Evolutionary conservation across 2,797 vertebrate genomes (phyloP), one percentile per base, ranked within the genome.

Genomic region (Trachurus trachurus): DNA sequence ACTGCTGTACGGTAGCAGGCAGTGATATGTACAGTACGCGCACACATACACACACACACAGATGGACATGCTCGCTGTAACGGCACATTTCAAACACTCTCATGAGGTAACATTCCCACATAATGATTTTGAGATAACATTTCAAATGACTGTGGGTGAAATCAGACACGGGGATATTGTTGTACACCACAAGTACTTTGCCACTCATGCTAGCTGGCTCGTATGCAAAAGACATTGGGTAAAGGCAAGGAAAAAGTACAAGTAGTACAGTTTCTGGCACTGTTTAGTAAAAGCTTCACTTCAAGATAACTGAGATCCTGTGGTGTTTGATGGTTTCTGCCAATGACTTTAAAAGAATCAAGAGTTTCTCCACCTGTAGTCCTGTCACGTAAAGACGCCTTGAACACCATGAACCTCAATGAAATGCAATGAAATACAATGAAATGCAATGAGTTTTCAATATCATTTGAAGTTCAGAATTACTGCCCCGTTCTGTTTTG

Each of bases 81-180:
- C 29, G 52, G 79, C 79, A 75, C 78, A 17, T 44, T 44, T 88
- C 83, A 84, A 78, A 76, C 60, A 49, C 71, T 78, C 57, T 62
- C 64, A 50, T 76, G 73, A 88, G 85, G 87, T 87, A 90, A 88
- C 82, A 63, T 92, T 90, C 90, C 85, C 82, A 64, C 39, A 74
- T 87, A 91, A 90, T 87, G 90, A 89, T 90, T 89, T 90, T 88
- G 63, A 90, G 87, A 91, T 90, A 87, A 83, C 67, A 62, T 91
- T 91, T 91, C 74, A 82, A 70, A 71, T 76, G 82, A 81, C 78
- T 77, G 63, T 45, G 61, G 65, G 83, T 83, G 80, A 86, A 88
- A 84, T 80, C 82, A 84, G 76, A 70, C 64, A 39, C 52, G 21
- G 21, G 53, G 71, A 80, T 82, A 66, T 58, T 64, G 76, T 78